Evolutionary conservation across 2,888 invertebrate genomes (phyloP).

Genomic region (Esperia sulphurella): DNA sequence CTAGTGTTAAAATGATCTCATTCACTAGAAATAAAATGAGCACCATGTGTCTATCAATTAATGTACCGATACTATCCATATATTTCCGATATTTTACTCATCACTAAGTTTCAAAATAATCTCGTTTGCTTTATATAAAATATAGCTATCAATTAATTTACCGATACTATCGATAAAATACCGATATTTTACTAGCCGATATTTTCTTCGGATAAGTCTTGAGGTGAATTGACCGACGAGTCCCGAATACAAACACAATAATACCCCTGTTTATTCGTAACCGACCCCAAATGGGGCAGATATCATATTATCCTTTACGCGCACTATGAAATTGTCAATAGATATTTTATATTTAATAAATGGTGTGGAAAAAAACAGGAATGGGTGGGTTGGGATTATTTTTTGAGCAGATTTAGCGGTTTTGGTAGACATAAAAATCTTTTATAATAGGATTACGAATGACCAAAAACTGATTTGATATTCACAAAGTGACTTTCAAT

Average conservation of each 20-base stretch:
- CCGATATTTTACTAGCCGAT: background rate
- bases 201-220: background rate
- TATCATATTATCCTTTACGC: slow-evolving; percentile 23
- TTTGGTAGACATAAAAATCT: too few species aligned
- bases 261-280: slow-evolving; percentile 18
- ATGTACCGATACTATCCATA: too few species aligned
- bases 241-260: slow-evolving; percentile 22
- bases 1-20: too few species aligned
- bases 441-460: too few species aligned
- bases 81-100: too few species aligned
- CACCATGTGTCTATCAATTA: too few species aligned
- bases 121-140: too few species aligned
- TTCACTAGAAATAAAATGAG: too few species aligned
- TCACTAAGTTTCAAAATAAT: too few species aligned
- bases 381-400: slow-evolving; percentile 8
- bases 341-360: slow-evolving; percentile 20
- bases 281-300: slow-evolving; percentile 21
- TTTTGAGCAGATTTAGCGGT: slow-evolving; percentile 10
- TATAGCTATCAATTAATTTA: background rate
- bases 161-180: background rate
- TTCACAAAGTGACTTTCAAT: too few species aligned
- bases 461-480: too few species aligned
- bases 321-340: slow-evolving; percentile 22
- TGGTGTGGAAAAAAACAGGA: slow-evolving; percentile 11
- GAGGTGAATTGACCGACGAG: slow-evolving; percentile 12